phyloP scores from a whole-genome alignment of 2,797 vertebrate genomes.

The Acanthiza pusilla region DNA sequence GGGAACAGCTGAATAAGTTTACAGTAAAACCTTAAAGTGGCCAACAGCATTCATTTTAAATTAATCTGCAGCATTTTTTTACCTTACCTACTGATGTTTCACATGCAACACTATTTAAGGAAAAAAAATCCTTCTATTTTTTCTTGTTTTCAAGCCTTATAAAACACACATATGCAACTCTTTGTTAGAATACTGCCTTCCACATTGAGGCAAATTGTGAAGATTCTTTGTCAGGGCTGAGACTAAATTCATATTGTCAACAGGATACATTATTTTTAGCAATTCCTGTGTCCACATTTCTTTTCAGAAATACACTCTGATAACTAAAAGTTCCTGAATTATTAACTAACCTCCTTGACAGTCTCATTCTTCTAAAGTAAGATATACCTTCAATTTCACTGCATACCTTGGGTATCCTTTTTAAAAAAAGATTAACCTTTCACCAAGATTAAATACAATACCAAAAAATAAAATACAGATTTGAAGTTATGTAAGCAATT shows the following conservation, averaged over 20 bases:
- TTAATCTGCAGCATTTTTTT: slow-evolving; percentile 13
- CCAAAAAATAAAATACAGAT: not conserved
- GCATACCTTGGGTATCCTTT: not conserved
- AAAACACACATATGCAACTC: slow-evolving; percentile 13
- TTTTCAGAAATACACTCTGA: slow-evolving; percentile 48
- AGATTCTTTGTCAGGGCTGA: slow-evolving; percentile 37
- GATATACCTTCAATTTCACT: slow-evolving; percentile 6
- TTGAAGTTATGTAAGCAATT: slow-evolving; percentile 13
- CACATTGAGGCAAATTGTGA: slow-evolving; percentile 13
- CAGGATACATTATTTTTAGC: slow-evolving; percentile 51
- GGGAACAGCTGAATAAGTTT: slow-evolving; percentile 55
- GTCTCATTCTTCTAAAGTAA: slow-evolving; percentile 36
- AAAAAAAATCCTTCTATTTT: not conserved
- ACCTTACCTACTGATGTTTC: slow-evolving; percentile 33
- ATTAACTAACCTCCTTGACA: slow-evolving; percentile 47
- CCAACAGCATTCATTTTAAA: slow-evolving; percentile 43
- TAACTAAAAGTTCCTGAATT: slow-evolving; percentile 48
- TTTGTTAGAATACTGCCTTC: slow-evolving; percentile 35
- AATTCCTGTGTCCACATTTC: slow-evolving; percentile 30
- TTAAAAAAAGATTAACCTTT: not conserved
- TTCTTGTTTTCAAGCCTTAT: not conserved
- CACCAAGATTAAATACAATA: not conserved
- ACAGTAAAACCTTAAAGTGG: slow-evolving; percentile 53
- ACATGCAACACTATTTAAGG: slow-evolving; percentile 12
- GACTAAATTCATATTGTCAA: slow-evolving; percentile 39